Percentiles rank a stretch among this genome's conserved stretches.
Evolutionary conservation across 1,140 invertebrate species (phyloP).

Genomic region (Euwallacea similis): DNA sequence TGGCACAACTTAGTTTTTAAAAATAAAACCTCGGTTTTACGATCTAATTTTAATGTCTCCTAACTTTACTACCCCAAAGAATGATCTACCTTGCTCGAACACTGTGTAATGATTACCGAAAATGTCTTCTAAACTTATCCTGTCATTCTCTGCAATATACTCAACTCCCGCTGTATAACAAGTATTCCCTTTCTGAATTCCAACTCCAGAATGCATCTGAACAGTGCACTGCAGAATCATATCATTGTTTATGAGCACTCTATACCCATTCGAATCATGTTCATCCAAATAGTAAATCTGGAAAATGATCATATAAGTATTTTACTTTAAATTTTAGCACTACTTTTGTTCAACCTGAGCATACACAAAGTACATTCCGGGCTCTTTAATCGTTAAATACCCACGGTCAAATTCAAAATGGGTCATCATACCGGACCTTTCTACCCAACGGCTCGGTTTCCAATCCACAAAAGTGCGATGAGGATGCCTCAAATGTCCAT

Average conservation of each 20-base stretch:
- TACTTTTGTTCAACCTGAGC: conserved; percentile 56
- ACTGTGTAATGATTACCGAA: conserved; percentile 68
- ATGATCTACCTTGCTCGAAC: conserved; percentile 74
- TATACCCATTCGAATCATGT: conserved; percentile 66
- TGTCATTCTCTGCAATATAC: conserved; percentile 64
- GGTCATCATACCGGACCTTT: conserved; percentile 51
- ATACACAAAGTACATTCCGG: conserved; percentile 68
- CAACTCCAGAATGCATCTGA: conserved; percentile 53
- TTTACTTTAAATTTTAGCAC: conserved; percentile 9
- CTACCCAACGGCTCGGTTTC: conserved; percentile 57
- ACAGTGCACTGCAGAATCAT: conserved; percentile 64
- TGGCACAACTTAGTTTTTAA: too few species aligned
- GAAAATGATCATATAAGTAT: conserved; percentile 22
- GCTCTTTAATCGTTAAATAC: conserved; percentile 58
- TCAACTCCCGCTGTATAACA: conserved; percentile 74
- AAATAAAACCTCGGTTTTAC: background rate
- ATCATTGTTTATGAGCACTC: conserved; percentile 59
- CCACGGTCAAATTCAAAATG: conserved; percentile 56
- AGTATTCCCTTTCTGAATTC: conserved; percentile 61
- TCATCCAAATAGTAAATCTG: conserved; percentile 67
- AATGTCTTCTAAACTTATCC: conserved; percentile 67
- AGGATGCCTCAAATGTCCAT: conserved; percentile 57
- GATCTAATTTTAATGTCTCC: conserved; percentile 54
- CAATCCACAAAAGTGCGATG: conserved; percentile 58
- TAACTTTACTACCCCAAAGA: conserved; percentile 77